Conservation (phyloP, 2,888 invertebrate species). For the Ectobius pallidus region DNA sequence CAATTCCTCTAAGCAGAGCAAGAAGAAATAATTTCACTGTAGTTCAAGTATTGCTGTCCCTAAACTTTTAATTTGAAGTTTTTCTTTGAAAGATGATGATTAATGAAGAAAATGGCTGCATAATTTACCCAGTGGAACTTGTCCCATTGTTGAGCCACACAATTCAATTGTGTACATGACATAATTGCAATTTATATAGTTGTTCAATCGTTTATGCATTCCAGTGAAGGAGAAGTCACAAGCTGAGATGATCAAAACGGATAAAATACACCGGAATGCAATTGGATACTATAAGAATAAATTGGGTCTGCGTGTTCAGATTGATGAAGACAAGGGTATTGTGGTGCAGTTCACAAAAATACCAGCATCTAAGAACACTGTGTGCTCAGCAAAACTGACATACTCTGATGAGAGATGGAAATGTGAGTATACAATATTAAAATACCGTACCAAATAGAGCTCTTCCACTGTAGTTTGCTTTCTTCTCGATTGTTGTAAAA, state of each 20-base stretch:
- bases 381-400: not conserved
- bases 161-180: too few species aligned
- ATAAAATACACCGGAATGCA: not conserved
- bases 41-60: too few species aligned
- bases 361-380: not conserved
- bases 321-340: not conserved
- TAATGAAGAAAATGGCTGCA: too few species aligned
- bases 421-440: not conserved
- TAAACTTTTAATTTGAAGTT: too few species aligned
- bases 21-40: too few species aligned
- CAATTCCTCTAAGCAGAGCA: too few species aligned
- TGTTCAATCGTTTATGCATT: too few species aligned
- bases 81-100: too few species aligned
- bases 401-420: not conserved
- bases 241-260: not conserved
- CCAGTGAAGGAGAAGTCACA: not conserved
- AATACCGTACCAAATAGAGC: not conserved
- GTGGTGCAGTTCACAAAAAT: not conserved
- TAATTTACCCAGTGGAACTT: too few species aligned
- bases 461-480: not conserved
- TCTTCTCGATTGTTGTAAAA: not conserved
- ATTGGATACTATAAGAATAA: constrained; percentile 19
- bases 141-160: too few species aligned
- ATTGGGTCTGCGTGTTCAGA: not conserved
- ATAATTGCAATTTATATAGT: too few species aligned